Base-by-base conservation (phyloP, 2,797 vertebrate species). In the Champsocephalus gunnari region DNA sequence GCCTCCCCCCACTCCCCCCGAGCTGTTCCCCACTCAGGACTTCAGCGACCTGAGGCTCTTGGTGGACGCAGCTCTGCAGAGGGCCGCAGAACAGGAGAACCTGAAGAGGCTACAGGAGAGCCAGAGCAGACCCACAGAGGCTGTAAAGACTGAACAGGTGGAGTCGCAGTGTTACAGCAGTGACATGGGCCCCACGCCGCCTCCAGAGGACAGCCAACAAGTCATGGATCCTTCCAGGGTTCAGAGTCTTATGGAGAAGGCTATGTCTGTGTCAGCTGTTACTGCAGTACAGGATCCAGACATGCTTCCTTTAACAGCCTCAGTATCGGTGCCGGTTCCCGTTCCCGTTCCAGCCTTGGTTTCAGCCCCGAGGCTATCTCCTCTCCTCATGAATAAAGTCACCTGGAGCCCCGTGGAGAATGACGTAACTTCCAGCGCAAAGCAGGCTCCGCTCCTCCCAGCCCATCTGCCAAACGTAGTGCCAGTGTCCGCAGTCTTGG, bases 21-120 rank as follows among this genome's bases (percentile, higher is more conserved):
- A 99, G 88, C 94, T 96, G 66, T 95, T 95, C 8, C 86, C 87
- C 48, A 87, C 93, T 1, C 96, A 98, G 1, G 97, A 98, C 90
- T 98, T 99, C 93, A 98, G 97, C 47, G 95, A 97, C 88, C 92
- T 99, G 87, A 95, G 95, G 90, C 90, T 99, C 68, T 93, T 99
- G 70, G 96, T 98, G 51, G 97, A 99, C 4, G 97, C 96, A 5
- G 97, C 97, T 0, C 83, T 98, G 64, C 97, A 97, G 92, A 93
- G 96, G 80, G 97, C 97, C 0, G 97, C 97, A 0, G 97, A 99
- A 92, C 96, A 97, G 82, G 97, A 98, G 91, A 94, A 91, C 24
- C 93, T 96, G 91, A 95, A 88, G 85, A 93, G 92, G 85, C 92
- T 32, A 73, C 71, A 92, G 75, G 92, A 92, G 53, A 78, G 50